Evolutionary conservation across 2,797 vertebrate species (phyloP), one percentile per base, ranked within the genome.

Genomic region (Cetoscarus ocellatus): DNA sequence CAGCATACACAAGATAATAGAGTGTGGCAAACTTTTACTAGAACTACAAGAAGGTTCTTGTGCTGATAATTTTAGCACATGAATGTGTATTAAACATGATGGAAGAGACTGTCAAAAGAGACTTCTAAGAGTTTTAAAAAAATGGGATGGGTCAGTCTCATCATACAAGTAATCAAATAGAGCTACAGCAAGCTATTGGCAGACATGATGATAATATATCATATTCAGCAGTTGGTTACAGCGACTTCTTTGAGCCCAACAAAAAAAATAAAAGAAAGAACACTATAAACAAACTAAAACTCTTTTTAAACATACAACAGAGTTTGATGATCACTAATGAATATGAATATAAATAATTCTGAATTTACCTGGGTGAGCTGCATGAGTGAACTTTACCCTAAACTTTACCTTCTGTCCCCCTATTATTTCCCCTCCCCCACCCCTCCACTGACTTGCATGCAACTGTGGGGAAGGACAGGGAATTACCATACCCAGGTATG

Each of bases 1-100:
- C 15, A 39, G 18, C 15, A 2, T 49, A 35, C 11, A 56, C 39
- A 15, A 51, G 38, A 51, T 18, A 48, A 55, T 57, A 47, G 34
- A 48, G 54, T 45, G 61, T 70, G 55, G 63, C 48, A 75, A 68
- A 61, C 35, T 19, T 65, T 78, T 69, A 73, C 63, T 57, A 14
- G 40, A 43, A 57, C 7, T 61, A 45, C 47, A 18, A 40, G 5
- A 8, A 62, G 39, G 54, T 43, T 70, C 6, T 71, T 27, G 17
- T 68, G 49, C 7, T 74, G 65, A 42, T 73, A 27, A 12, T 36
- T 70, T 61, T 57, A 65, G 27, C 49, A 8, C 39, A 43, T 54
- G 10, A 63, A 18, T 0, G 3, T 66, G 27, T 44, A 66, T 42
- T 78, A 61, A 67, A 79, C 44, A 50, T 70, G 36, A 52, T 56